Base-by-base conservation (phyloP, 2,888 invertebrate species). In the Phalera bucephala region DNA sequence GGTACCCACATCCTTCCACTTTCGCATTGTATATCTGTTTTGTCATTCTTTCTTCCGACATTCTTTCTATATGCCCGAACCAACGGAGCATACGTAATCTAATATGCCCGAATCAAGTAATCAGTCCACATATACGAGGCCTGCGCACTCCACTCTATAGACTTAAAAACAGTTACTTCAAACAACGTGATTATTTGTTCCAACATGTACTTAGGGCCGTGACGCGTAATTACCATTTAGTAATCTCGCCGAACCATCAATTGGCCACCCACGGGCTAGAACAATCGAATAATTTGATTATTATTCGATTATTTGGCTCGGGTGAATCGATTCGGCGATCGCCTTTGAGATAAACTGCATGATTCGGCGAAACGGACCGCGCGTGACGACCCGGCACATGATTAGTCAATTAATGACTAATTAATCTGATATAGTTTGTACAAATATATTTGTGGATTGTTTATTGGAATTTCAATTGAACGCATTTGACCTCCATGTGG, bases 221-320 rank as follows among this genome's bases (percentile, higher is more conserved):
- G 72, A 78, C 72, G 64, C 60, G 41, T 71, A 70, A 76, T 79
- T 74, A 73, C 61, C 60, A 68, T 72, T 58, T 72, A 72, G 58
- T 70, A 68, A 80, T 80, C 74, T 53, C 34, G 49, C 27, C 41
- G 17, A 46, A 44, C 59, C 53, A 78, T 78, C 69, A 48, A 47
- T 41, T 45, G 81, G 50, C 83, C 83, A 84, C 84, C 80, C 81
- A 80, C 66, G 29, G 71, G 70, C 31, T 68, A 69, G 72, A 80
- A 85, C 80, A 83, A 83, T 80, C 74, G 72, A 78, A 68, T 75
- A 62, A 72, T 74, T 72, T 61, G 45, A 45, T 41, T 51, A 71
- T 63, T 74, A 70, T 75, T 76, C 70, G 78, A 82, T 81, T 82
- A 81, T 78, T 81, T 73, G 59, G 75, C 74, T 84, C 83, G 82